A percentile compares a stretch with the other conserved stretches of the same genome.
Conservation (phyloP, 2,113 vertebrate species). For the Oncorhynchus kisutch region DNA sequence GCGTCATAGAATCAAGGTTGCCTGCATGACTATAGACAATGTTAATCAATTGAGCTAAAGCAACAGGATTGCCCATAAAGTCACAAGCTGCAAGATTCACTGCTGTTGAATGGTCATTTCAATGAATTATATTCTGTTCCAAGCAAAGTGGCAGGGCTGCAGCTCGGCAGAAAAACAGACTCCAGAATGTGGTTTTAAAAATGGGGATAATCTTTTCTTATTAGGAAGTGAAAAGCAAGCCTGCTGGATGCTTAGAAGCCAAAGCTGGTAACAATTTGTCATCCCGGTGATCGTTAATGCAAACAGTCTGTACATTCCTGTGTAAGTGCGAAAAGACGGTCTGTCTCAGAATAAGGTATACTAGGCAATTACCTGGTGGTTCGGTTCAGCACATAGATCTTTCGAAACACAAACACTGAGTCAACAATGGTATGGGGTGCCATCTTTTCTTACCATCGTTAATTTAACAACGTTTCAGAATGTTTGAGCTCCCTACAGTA, state of each 20-base stretch:
- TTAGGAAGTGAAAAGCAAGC: background rate
- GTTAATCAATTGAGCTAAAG: too few species aligned
- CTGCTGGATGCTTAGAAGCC: background rate
- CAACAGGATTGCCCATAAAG: too few species aligned
- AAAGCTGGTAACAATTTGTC: conserved; percentile 1
- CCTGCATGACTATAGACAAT: too few species aligned
- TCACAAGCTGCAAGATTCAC: too few species aligned
- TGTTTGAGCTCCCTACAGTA: background rate
- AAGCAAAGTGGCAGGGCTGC: background rate
- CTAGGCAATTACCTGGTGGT: background rate
- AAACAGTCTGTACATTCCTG: background rate
- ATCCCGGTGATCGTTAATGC: background rate
- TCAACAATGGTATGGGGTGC: background rate
- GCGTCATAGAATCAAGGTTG: too few species aligned
- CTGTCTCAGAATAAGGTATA: background rate
- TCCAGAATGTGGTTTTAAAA: background rate
- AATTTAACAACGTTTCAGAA: background rate
- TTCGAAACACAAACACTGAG: background rate
- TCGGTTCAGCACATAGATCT: background rate
- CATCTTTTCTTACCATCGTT: background rate
- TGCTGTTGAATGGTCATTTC: too few species aligned
- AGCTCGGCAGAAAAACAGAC: background rate
- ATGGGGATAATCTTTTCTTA: background rate
- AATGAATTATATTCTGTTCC: too few species aligned
- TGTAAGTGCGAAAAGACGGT: background rate